Conservation (phyloP, 2,113 vertebrate genomes). For the Cariama cristata region DNA sequence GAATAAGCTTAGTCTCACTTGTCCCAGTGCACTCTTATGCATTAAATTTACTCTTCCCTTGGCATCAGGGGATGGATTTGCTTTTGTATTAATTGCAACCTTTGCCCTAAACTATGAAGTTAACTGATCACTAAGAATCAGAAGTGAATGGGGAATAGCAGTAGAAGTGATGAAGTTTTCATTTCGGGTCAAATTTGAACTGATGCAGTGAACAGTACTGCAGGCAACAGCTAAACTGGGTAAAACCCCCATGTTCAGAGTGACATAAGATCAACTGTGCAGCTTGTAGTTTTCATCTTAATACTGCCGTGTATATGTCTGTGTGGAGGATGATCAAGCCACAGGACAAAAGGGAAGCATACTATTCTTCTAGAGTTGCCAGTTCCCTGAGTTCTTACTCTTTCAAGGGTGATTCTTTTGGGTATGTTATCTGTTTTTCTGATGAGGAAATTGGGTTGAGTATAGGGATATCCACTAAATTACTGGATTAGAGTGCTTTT, state of each 20-base stretch:
- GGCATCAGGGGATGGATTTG: background rate
- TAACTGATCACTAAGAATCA: background rate
- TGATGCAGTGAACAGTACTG: background rate
- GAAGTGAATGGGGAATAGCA: background rate
- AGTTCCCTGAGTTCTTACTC: background rate
- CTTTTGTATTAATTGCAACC: background rate
- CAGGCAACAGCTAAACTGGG: background rate
- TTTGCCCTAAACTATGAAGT: background rate
- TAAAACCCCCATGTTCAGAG: background rate
- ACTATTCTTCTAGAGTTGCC: background rate
- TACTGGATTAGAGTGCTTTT: background rate
- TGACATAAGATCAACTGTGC: background rate
- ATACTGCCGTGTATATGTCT: background rate
- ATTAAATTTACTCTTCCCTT: background rate
- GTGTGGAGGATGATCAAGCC: background rate
- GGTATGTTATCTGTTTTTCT: background rate
- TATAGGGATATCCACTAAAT: background rate
- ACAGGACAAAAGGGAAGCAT: background rate
- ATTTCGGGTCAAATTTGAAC: background rate
- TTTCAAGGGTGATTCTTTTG: background rate
- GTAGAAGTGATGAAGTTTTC: background rate
- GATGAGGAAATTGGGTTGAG: background rate
- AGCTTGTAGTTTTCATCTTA: background rate
- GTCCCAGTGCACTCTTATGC: background rate
- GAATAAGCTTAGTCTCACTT: background rate